phyloP scores from a whole-genome alignment of 2,113 vertebrate species.

The Channa maculata region DNA sequence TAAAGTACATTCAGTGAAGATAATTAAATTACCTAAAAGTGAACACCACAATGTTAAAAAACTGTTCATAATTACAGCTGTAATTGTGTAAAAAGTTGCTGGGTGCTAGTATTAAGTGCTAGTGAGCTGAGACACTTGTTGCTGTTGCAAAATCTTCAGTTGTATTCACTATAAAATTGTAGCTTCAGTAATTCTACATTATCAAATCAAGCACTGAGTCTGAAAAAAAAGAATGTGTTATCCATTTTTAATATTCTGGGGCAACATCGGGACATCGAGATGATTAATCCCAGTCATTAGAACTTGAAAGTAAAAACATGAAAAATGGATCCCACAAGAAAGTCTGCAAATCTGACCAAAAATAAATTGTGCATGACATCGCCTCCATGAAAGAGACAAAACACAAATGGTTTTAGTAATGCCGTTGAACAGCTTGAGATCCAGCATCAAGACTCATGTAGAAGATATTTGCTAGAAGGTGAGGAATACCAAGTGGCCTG shows the following conservation, averaged over 20 bases:
- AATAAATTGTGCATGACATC: constrained; percentile 23
- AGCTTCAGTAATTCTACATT: neutral
- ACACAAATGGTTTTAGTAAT: constrained; percentile 47
- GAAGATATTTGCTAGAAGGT: constrained; percentile 43
- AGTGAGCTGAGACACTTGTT: constrained; percentile 5
- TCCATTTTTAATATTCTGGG: constrained; percentile 2
- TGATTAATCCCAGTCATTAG: constrained; percentile 14
- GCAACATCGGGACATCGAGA: constrained; percentile 18
- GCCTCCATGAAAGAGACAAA: constrained; percentile 37
- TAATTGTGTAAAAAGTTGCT: no score
- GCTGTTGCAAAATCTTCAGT: constrained; percentile 8
- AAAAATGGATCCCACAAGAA: constrained; percentile 35
- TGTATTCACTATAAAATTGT: constrained; percentile 9
- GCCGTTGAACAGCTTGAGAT: constrained; percentile 31
- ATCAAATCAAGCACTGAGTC: constrained; percentile 11
- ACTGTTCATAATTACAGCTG: no score
- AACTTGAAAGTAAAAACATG: constrained; percentile 42
- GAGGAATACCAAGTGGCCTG: constrained; percentile 36
- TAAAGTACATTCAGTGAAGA: no score
- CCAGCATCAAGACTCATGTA: constrained; percentile 38
- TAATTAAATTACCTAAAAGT: no score
- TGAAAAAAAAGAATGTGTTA: constrained; percentile 8
- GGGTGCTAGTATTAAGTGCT: neutral
- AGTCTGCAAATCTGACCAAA: constrained; percentile 24
- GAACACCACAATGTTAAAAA: neutral